A percentile compares a stretch with the other conserved stretches of the same genome.
Evolutionary conservation across 2,113 vertebrate species (phyloP).

Genomic region (Anarhynchus alexandrinus): DNA sequence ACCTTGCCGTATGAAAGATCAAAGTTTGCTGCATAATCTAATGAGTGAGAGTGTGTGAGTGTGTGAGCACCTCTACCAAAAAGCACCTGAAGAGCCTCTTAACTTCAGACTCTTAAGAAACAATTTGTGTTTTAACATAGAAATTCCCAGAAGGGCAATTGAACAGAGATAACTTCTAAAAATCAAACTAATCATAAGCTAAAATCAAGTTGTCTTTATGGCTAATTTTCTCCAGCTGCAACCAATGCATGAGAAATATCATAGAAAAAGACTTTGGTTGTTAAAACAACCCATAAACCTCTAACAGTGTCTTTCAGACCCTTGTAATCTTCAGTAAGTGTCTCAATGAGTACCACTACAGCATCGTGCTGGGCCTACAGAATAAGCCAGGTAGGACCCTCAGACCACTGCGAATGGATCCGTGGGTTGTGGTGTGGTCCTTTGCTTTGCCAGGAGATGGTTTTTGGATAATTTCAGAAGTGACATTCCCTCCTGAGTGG

Average conservation of each 20-base stretch:
- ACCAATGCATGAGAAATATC: neutral
- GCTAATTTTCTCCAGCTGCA: neutral
- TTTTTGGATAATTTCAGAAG: neutral
- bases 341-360: neutral
- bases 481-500: neutral
- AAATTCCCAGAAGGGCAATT: neutral
- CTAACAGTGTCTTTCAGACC: neutral
- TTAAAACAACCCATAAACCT: neutral
- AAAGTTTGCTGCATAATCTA: neutral
- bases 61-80: neutral
- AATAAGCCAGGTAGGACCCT: neutral
- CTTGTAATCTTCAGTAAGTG: neutral
- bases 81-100: neutral
- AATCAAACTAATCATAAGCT: neutral
- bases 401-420: neutral
- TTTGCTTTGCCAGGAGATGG: neutral
- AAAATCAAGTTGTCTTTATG: neutral
- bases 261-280: neutral
- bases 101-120: neutral
- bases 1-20: neutral
- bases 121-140: neutral
- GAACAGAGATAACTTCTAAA: neutral
- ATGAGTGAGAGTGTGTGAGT: accelerated
- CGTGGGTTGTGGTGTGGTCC: accelerated
- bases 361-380: neutral